A percentile compares a stretch with the other conserved stretches of the same genome.
These are phyloP conservation scores for Dolichotis patagonum DNA, from an alignment of 2,113 vertebrate species.

Conservation along the genomic window DNA sequence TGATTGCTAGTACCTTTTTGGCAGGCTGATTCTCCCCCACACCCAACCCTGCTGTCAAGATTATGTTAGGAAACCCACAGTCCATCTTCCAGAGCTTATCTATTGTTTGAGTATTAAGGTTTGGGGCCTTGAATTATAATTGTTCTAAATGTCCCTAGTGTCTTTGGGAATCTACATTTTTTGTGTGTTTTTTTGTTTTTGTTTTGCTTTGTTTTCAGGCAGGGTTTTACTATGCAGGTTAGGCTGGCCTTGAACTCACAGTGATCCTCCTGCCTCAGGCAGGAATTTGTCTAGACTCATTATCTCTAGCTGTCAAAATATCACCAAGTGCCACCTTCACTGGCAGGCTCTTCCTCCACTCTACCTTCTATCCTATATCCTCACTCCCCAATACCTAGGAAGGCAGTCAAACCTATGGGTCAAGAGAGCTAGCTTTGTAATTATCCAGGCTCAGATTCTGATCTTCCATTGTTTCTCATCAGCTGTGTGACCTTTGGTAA, in stretches of 20 bases:
- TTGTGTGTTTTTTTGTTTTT: too few relatives aligned
- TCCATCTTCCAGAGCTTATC: not conserved
- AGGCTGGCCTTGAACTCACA: too few relatives aligned
- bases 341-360: not conserved
- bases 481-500: slow-evolving; percentile 63
- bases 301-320: not conserved
- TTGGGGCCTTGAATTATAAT: not conserved
- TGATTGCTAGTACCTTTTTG: not conserved
- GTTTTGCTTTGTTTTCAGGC: too few relatives aligned
- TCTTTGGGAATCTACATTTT: not conserved
- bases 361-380: not conserved
- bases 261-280: too few relatives aligned
- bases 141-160: not conserved
- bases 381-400: not conserved
- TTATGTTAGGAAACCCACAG: not conserved
- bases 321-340: not conserved
- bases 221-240: too few relatives aligned
- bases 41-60: not conserved
- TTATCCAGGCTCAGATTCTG: not conserved
- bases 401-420: not conserved
- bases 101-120: not conserved
- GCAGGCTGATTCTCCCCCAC: not conserved
- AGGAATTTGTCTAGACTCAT: not conserved
- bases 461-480: not conserved
- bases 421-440: not conserved